Conservation (phyloP, 1,140 invertebrate species). For the Harpegnathos saltator region DNA sequence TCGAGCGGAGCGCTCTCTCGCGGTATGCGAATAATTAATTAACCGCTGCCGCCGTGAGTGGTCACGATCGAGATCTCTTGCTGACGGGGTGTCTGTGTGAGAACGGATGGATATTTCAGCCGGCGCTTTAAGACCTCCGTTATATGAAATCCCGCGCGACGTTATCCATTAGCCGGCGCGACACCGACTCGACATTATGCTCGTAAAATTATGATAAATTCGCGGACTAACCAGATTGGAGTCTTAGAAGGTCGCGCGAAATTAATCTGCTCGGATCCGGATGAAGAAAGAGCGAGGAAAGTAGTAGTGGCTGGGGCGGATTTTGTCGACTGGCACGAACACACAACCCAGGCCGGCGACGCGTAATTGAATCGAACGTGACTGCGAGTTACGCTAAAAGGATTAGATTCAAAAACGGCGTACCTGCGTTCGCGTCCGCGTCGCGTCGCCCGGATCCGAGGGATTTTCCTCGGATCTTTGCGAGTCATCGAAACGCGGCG, state of each 20-base stretch:
- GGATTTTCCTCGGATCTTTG: neutral
- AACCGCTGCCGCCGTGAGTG: too few relatives aligned
- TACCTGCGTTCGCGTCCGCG: neutral
- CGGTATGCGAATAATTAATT: too few relatives aligned
- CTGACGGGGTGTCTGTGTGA: neutral
- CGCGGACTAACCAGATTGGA: constrained; percentile 37
- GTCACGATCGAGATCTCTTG: too few relatives aligned
- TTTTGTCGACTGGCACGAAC: constrained; percentile 32
- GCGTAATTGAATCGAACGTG: constrained; percentile 48
- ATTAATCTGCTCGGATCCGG: constrained; percentile 38
- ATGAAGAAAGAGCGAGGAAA: constrained; percentile 1
- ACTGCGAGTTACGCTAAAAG: constrained; percentile 25
- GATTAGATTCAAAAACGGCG: constrained; percentile 22
- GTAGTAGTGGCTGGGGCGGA: neutral
- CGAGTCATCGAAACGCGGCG: neutral
- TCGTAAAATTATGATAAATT: constrained; percentile 60
- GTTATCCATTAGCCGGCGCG: constrained; percentile 11
- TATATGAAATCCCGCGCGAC: neutral
- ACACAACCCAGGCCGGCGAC: neutral
- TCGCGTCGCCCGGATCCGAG: neutral
- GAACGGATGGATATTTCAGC: neutral
- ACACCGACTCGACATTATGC: neutral
- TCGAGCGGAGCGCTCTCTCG: too few relatives aligned
- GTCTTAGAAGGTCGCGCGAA: constrained; percentile 1
- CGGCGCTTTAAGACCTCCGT: neutral